These are phyloP conservation scores for Cyrtorhinus lividipennis DNA, from an alignment of 1,140 invertebrate species.

Conservation along the genomic window DNA sequence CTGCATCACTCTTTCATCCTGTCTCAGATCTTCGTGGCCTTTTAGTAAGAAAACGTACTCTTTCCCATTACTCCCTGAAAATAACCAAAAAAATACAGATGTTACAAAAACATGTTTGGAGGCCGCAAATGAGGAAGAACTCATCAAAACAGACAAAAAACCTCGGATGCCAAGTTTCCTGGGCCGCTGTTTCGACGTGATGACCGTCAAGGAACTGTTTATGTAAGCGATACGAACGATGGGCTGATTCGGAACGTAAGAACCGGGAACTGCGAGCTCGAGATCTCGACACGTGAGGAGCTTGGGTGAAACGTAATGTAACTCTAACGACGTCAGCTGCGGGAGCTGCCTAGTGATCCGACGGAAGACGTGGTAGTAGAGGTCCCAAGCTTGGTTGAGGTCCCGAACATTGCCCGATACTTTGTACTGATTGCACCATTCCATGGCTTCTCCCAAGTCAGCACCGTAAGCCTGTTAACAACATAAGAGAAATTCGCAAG, in stretches of 20 bases:
- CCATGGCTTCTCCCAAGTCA: slow-evolving; percentile 82
- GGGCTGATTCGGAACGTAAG: slow-evolving; percentile 77
- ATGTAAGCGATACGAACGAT: slow-evolving; percentile 79
- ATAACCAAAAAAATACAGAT: slow-evolving; percentile 20
- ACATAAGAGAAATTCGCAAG: slow-evolving; percentile 15
- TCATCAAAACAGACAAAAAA: slow-evolving; percentile 23
- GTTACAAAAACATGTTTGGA: too few species aligned
- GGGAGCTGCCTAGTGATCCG: slow-evolving; percentile 89
- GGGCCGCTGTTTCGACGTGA: slow-evolving; percentile 94
- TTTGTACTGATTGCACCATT: slow-evolving; percentile 85
- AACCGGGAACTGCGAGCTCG: slow-evolving; percentile 89
- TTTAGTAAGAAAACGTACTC: slow-evolving; percentile 98
- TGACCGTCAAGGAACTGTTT: slow-evolving; percentile 71
- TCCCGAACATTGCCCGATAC: slow-evolving; percentile 73
- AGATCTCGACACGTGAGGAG: slow-evolving; percentile 76
- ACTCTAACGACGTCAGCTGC: slow-evolving; percentile 70
- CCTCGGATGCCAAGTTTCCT: slow-evolving; percentile 85
- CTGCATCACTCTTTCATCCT: slow-evolving; percentile 99
- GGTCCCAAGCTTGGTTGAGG: slow-evolving; percentile 94
- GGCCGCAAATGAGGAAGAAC: too few species aligned
- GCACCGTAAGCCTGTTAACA: slow-evolving; percentile 74
- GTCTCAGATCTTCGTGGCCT: slow-evolving; percentile 96
- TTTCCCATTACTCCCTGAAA: slow-evolving; percentile 79
- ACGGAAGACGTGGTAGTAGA: slow-evolving; percentile 96
- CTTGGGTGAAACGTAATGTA: slow-evolving; percentile 92